Conservation (phyloP, 2,888 invertebrate species). For the Ischnus inquisitorius region DNA sequence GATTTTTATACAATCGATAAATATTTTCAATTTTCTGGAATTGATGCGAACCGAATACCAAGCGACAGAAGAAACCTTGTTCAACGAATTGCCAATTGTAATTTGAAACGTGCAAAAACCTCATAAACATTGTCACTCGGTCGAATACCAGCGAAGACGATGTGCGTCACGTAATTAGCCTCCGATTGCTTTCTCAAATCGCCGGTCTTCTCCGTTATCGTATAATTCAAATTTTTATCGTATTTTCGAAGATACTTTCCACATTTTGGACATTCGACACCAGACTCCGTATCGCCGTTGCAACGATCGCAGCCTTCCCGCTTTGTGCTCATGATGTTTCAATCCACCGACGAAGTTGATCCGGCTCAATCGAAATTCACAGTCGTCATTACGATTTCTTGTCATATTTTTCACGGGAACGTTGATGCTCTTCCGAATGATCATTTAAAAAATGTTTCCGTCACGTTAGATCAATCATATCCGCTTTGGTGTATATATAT, state of each 20-base stretch:
- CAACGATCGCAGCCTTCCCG: constrained; percentile 37
- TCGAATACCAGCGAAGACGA: constrained; percentile 74
- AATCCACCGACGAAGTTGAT: not conserved
- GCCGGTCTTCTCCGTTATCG: constrained; percentile 26
- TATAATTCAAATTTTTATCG: constrained; percentile 24
- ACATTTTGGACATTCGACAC: constrained; percentile 55
- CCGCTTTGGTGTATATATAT: too few relatives aligned
- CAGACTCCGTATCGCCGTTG: constrained; percentile 39
- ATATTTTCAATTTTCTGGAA: too few relatives aligned
- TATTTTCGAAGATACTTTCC: constrained; percentile 45
- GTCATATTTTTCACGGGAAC: not conserved
- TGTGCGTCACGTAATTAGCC: constrained; percentile 71
- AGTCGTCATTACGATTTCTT: not conserved
- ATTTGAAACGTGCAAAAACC: constrained; percentile 64
- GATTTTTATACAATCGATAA: too few relatives aligned
- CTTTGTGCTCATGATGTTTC: constrained; percentile 34
- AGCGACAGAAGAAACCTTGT: too few relatives aligned
- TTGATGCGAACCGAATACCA: too few relatives aligned
- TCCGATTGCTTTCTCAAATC: constrained; percentile 58
- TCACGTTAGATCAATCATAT: not conserved
- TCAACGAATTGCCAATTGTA: not conserved
- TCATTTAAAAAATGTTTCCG: not conserved
- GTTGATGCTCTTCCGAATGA: not conserved
- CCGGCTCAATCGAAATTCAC: not conserved
- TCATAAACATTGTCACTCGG: constrained; percentile 73